Evolutionary conservation across 2,797 vertebrate genomes (phyloP).

Genomic region (Melanogrammus aeglefinus): DNA sequence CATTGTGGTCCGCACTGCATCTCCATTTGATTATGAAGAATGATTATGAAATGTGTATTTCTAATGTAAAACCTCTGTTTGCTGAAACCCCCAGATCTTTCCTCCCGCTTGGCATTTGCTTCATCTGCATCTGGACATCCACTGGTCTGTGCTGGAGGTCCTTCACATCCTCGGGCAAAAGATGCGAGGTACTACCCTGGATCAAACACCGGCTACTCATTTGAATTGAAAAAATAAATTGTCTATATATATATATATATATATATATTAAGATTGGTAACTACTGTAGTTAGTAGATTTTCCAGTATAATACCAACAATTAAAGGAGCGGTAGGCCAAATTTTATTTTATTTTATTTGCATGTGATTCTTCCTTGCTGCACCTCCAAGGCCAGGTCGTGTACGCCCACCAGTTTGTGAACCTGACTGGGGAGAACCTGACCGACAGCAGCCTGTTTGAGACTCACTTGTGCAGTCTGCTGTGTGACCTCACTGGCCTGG

Average conservation of each 20-base stretch:
- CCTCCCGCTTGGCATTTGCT: conserved; percentile 94
- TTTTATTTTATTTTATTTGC: too few relatives aligned
- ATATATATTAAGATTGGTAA: background rate
- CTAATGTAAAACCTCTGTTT: background rate
- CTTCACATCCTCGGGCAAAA: conserved; percentile 86
- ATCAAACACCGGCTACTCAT: background rate
- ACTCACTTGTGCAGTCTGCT: conserved; percentile 86
- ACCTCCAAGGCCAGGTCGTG: conserved; percentile 84
- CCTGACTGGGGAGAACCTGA: conserved; percentile 89
- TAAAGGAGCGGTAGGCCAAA: too few relatives aligned
- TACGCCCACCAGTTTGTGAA: conserved; percentile 90
- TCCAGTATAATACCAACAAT: background rate
- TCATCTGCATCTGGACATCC: conserved; percentile 91
- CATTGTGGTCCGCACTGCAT: too few relatives aligned
- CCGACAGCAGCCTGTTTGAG: conserved; percentile 88
- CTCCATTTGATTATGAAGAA: background rate
- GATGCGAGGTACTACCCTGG: conserved; percentile 77
- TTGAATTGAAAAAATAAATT: background rate
- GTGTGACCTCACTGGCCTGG: conserved; percentile 84
- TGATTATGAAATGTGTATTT: background rate
- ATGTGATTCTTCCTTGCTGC: conserved; percentile 32
- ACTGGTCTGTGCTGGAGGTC: conserved; percentile 90
- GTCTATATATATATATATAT: too few relatives aligned
- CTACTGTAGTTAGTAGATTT: background rate
- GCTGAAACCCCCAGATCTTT: conserved; percentile 75